Evolutionary conservation across 1,140 invertebrate species (phyloP), one percentile per base, ranked within the genome.

Genomic region (Tribolium madens): DNA sequence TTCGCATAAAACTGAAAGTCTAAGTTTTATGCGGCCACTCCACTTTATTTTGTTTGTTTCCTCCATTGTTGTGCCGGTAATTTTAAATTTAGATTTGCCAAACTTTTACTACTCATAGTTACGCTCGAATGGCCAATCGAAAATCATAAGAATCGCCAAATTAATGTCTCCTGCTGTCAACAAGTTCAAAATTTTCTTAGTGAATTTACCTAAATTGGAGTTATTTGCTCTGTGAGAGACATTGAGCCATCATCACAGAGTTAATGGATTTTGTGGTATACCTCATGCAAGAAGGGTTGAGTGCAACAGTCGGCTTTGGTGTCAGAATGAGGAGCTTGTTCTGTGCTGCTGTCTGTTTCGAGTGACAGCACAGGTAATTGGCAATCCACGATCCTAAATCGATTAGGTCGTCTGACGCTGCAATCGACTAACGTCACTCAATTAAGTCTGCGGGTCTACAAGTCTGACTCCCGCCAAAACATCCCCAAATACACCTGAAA

Each of bases 351-450:
- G 52, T 57, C 52, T 77, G 69, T 73, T 77, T 36, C 76, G 46
- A 77, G 42, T 77, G 76, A 77, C 76, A 77, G 76, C 64, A 77
- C 76, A 77, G 76, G 76, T 77, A 77, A 77, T 77, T 77, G 76
- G 60, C 69, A 77, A 77, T 77, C 69, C 76, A 50, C 70, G 76
- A 77, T 77, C 14, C 76, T 77, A 77, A 77, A 77, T 77, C 70
- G 76, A 77, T 77, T 77, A 77, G 76, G 47, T 46, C 42, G 75
- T 71, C 73, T 75, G 73, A 72, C 36, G 18, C 70, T 72, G 70
- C 70, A 72, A 72, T 72, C 70, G 70, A 72, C 70, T 72, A 42
- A 72, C 70, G 70, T 72, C 70, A 72, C 70, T 72, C 70, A 72
- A 72, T 72, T 72, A 72, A 57, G 15, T 9, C 14, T 7, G n/a